These are phyloP conservation scores for Drosophila aldrichi DNA, from an alignment of 2,888 invertebrate genomes.

Conservation along the genomic window DNA sequence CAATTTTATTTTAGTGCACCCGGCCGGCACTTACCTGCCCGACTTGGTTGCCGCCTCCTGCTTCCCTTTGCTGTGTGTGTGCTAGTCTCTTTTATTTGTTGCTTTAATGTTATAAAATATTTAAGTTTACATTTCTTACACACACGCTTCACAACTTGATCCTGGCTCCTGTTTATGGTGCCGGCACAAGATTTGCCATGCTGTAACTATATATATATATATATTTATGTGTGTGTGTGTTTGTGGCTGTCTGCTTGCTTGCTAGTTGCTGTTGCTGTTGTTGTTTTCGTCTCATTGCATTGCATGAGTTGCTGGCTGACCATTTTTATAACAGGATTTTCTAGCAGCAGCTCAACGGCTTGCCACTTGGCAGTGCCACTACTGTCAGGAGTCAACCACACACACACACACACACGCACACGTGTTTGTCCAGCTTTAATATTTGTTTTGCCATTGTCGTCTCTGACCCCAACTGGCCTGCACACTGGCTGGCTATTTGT, in stretches of 20 bases:
- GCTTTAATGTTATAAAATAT: constrained; percentile 79
- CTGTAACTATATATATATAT: constrained; percentile 2
- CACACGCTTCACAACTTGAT: constrained; percentile 42
- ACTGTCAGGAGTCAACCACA: constrained; percentile 25
- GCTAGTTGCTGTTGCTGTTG: constrained; percentile 26
- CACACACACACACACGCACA: background rate
- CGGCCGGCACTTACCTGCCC: constrained; percentile 72
- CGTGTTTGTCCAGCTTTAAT: constrained; percentile 52
- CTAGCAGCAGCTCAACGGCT: constrained; percentile 64
- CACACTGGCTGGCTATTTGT: constrained; percentile 60
- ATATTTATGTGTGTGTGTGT: background rate
- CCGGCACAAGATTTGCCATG: constrained; percentile 37
- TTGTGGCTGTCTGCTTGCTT: background rate
- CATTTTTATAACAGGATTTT: constrained; percentile 78
- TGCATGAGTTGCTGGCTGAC: constrained; percentile 60
- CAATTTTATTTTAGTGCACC: constrained; percentile 74
- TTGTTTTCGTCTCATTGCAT: constrained; percentile 53
- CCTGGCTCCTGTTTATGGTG: constrained; percentile 36
- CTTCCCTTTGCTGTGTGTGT: background rate
- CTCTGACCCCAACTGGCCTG: constrained; percentile 51
- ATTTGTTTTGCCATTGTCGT: constrained; percentile 71
- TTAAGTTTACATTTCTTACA: constrained; percentile 78
- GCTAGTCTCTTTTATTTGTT: constrained; percentile 51
- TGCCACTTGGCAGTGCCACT: constrained; percentile 47
- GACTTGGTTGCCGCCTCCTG: background rate